Conservation (phyloP, 1,140 invertebrate species). For the Brachionus rubens region DNA sequence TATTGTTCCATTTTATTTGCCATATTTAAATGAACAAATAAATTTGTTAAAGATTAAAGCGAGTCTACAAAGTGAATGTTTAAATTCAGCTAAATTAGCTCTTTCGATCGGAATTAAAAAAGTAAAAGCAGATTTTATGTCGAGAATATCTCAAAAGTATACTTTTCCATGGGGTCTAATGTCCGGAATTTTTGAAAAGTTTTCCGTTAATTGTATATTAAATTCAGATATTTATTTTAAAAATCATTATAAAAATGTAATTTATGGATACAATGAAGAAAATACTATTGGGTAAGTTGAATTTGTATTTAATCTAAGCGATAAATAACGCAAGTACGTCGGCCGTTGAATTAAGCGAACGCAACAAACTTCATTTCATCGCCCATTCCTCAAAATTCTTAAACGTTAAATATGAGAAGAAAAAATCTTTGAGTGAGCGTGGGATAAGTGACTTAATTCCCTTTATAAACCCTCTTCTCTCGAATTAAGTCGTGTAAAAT, state of each 20-base stretch:
- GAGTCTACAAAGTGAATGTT: slow-evolving; percentile 3
- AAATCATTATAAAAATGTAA: slow-evolving; percentile 28
- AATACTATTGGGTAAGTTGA: slow-evolving; percentile 39
- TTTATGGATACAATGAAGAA: slow-evolving; percentile 32
- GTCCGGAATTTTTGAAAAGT: slow-evolving; percentile 35
- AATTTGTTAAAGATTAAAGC: neutral
- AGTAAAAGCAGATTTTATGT: neutral
- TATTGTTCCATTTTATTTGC: slow-evolving; percentile 37
- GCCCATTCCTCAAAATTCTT: too few relatives aligned
- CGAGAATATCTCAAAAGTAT: slow-evolving; percentile 38
- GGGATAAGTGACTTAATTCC: too few relatives aligned
- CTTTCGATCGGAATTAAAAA: slow-evolving; percentile 2
- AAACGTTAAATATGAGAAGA: too few relatives aligned
- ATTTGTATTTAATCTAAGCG: too few relatives aligned
- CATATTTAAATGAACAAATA: neutral
- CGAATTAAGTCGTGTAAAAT: too few relatives aligned
- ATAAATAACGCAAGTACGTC: too few relatives aligned
- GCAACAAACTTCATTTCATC: too few relatives aligned
- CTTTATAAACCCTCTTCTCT: too few relatives aligned
- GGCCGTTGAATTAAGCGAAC: too few relatives aligned
- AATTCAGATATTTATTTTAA: slow-evolving; percentile 26
- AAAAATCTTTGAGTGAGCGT: too few relatives aligned
- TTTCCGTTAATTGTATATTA: slow-evolving; percentile 19
- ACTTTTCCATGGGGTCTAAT: slow-evolving; percentile 32
- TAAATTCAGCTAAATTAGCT: neutral